Base-by-base conservation (phyloP, 2,888 invertebrate species). In the Spilarctia lutea region DNA sequence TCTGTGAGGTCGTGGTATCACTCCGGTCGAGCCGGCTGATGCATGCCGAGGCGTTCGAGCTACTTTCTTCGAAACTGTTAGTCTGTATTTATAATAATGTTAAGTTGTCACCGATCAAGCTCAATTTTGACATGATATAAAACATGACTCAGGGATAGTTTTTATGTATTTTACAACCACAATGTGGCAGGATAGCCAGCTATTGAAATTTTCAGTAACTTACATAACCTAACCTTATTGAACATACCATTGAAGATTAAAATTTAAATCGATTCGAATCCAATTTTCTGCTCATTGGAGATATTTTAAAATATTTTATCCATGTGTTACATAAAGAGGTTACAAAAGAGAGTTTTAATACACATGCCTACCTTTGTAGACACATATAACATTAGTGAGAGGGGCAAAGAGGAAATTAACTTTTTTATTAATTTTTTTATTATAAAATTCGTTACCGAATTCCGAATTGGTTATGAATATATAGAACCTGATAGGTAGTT, bases 401-500 rank as follows among this genome's bases (percentile, higher is more conserved):
- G 39, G 7, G 39, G 16, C 18, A 69, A 48, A 27, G 10, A 69
- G 35, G 60, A 71, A 71, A 30, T 27, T 42, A 42, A 33, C 42
- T 63, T n/a, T 33, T 33, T 24, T 35, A n/a, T 24, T n/a, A 11
- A 63, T 33, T 20, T 20, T 35, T 35, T 35, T 65, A 65, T 65
- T 66, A 24, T 13, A 24, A 65, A 71, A 52, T n/a, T 65, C 65
- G 65, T 56, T 73, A 65, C 48, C 20, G 42, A 65, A 70, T 39
- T 66, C 65, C 52, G 42, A 75, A 52, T 71, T 75, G 11, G 13
- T 65, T 74, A 72, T 48, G 7, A 72, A 45, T 65, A 45, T 45
- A 73, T 65, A 65, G n/a, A 72, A 72, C 71, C 69, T 73, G 45
- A 48, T 71, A 65, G 20, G 75, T 4, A 75, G 52, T 56, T n/a